Percentiles rank a stretch among this genome's conserved stretches.
Evolutionary conservation across 2,113 vertebrate genomes (phyloP).

Genomic region (Ciconia boyciana): DNA sequence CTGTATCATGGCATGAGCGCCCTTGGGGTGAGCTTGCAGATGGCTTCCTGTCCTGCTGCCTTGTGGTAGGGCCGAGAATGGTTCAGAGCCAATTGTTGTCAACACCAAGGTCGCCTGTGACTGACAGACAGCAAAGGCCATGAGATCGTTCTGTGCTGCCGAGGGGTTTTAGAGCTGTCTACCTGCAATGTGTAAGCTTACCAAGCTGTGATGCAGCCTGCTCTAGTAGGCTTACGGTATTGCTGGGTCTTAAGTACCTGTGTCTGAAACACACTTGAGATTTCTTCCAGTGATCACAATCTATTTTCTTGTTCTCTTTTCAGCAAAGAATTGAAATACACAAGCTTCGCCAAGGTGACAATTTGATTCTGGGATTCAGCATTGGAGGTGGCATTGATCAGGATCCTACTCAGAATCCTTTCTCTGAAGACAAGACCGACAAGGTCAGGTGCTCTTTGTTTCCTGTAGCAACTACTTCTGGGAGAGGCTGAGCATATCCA

Average conservation of each 20-base stretch:
- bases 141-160: neutral
- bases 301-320: neutral
- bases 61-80: neutral
- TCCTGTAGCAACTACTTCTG: neutral
- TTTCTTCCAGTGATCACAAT: fast-evolving
- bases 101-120: neutral
- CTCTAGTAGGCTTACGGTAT: fast-evolving
- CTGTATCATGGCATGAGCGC: fast-evolving
- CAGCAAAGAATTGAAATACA: constrained; percentile 95
- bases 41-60: neutral
- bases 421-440: constrained; percentile 93
- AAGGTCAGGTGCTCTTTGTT: constrained; percentile 76
- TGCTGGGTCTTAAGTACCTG: neutral
- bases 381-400: constrained; percentile 98
- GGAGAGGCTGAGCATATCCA: neutral
- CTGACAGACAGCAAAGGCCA: neutral
- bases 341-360: constrained; percentile 87
- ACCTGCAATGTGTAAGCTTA: fast-evolving
- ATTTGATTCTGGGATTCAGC: constrained; percentile 95
- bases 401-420: constrained; percentile 94
- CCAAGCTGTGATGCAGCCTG: neutral
- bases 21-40: neutral
- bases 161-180: neutral
- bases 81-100: neutral
- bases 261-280: neutral